These are phyloP conservation scores for Neogobius melanostomus DNA, from an alignment of 2,113 vertebrate species.

Conservation along the genomic window DNA sequence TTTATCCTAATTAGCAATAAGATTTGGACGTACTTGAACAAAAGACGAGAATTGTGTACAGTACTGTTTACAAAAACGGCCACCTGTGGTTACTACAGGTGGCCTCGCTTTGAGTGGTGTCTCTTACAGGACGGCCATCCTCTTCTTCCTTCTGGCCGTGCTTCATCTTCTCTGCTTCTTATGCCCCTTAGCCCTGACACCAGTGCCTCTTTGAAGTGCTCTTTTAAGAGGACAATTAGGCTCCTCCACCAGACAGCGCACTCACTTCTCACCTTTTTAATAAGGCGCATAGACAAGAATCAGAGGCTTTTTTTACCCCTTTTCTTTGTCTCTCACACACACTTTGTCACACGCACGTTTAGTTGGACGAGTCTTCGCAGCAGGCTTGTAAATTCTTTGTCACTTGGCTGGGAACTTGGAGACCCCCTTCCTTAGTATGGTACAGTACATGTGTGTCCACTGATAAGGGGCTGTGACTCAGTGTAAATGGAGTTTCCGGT, in stretches of 20 bases:
- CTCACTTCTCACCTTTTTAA: conserved; percentile 85
- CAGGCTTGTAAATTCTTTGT: conserved; percentile 75
- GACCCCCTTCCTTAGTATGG: conserved; percentile 49
- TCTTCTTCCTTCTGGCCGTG: conserved; percentile 37
- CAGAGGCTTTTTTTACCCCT: conserved; percentile 21
- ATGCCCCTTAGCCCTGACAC: conserved; percentile 72
- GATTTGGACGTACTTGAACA: background rate
- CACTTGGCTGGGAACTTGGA: conserved; percentile 65
- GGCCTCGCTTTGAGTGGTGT: conserved; percentile 5
- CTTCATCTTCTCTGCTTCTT: conserved; percentile 49
- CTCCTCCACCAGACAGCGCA: conserved; percentile 75
- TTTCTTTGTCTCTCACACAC: conserved; percentile 21
- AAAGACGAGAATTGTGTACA: background rate
- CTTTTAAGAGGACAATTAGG: conserved; percentile 79
- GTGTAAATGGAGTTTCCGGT: conserved; percentile 35
- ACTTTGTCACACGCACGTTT: conserved; percentile 28
- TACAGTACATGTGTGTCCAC: conserved; percentile 31
- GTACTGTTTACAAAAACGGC: background rate
- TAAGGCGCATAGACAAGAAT: conserved; percentile 75
- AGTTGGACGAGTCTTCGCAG: conserved; percentile 45
- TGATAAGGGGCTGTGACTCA: conserved; percentile 18
- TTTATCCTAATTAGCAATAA: background rate
- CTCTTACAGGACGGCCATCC: conserved; percentile 34
- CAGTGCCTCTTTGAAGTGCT: conserved; percentile 76
- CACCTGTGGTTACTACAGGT: background rate